phyloP scores from a whole-genome alignment of 2,797 vertebrate species.

The Muraenolepis orangiensis region DNA sequence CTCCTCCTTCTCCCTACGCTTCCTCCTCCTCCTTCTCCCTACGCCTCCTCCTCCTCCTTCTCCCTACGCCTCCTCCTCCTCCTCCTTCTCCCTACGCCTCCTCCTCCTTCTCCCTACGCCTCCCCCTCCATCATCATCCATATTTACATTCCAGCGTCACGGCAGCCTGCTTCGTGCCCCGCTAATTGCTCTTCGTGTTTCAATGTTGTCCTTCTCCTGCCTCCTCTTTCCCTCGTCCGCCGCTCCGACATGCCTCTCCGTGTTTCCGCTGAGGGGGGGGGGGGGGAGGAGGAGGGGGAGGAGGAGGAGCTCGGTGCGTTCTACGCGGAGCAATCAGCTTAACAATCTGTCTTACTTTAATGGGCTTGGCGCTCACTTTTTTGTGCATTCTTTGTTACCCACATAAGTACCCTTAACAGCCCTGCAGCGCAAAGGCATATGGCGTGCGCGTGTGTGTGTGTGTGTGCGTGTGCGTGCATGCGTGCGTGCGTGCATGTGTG shows the following conservation, averaged over 20 bases:
- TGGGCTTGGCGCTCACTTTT: background rate
- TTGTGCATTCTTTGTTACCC: background rate
- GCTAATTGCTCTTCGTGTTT: background rate
- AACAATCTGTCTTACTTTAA: constrained; percentile 10
- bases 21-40: too few species aligned
- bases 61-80: too few species aligned
- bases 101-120: too few species aligned
- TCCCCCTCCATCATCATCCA: background rate
- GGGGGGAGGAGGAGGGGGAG: background rate
- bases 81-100: too few species aligned
- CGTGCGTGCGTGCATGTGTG: background rate
- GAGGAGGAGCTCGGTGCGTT: background rate
- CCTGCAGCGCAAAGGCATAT: background rate
- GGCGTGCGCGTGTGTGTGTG: background rate
- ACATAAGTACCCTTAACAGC: background rate
- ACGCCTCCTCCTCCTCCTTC: too few species aligned
- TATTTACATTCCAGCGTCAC: background rate
- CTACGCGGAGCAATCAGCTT: background rate
- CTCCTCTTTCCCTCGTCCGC: background rate
- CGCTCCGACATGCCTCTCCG: background rate
- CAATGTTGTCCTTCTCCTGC: background rate
- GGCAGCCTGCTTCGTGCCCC: background rate
- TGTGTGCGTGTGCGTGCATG: background rate
- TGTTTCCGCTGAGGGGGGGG: background rate
- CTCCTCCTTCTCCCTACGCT: too few species aligned